Evolutionary conservation across 2,888 invertebrate species (phyloP).

Genomic region (Caradrina kadenii): DNA sequence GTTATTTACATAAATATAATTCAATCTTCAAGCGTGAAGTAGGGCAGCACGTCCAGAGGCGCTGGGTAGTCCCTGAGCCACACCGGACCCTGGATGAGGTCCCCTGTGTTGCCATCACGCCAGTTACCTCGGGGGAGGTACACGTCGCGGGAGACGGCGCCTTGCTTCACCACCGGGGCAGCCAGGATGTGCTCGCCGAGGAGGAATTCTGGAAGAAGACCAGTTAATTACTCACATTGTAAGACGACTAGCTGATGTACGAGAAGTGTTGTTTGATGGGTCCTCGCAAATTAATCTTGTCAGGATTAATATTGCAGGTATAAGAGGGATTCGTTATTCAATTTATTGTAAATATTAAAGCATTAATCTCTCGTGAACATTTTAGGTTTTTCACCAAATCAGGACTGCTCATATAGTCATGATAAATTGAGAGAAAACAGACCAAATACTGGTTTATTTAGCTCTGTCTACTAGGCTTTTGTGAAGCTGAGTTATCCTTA

Average conservation of each 20-base stretch:
- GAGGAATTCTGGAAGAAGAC: constrained; percentile 91
- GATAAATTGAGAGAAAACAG: too few relatives aligned
- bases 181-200: constrained; percentile 93
- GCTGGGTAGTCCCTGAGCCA: constrained; percentile 91
- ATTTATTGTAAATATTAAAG: too few relatives aligned
- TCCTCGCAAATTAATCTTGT: too few relatives aligned
- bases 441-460: too few relatives aligned
- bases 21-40: constrained; percentile 85
- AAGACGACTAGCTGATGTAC: too few relatives aligned
- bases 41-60: constrained; percentile 91
- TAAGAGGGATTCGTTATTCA: too few relatives aligned
- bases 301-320: too few relatives aligned
- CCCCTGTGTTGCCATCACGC: constrained; percentile 88
- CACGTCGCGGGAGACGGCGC: constrained; percentile 91
- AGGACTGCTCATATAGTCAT: too few relatives aligned
- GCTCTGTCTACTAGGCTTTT: too few relatives aligned
- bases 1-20: constrained; percentile 42
- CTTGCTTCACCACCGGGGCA: constrained; percentile 92
- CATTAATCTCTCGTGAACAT: neutral
- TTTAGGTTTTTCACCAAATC: neutral
- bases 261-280: too few relatives aligned
- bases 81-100: constrained; percentile 85
- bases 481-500: neutral
- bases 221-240: neutral
- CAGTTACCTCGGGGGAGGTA: constrained; percentile 94